A percentile compares a stretch with the other conserved stretches of the same genome.
Evolutionary conservation across 2,888 invertebrate species (phyloP).

Genomic region (Hoplodrina blanda): DNA sequence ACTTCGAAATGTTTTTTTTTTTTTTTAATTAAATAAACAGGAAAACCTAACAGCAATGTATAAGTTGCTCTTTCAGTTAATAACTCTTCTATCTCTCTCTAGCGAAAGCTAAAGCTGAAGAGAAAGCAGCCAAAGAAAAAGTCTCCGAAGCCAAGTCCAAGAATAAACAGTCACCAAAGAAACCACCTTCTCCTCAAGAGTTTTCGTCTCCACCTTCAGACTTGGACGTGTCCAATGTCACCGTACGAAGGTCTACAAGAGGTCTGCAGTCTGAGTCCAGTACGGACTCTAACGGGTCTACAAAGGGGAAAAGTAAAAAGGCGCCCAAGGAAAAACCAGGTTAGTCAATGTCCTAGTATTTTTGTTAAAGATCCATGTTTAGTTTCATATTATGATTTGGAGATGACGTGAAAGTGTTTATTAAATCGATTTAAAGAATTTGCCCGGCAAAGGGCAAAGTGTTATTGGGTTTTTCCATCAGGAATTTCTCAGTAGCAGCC

Average conservation of each 20-base stretch:
- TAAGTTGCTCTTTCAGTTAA: too few relatives aligned
- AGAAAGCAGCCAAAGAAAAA: slow-evolving; percentile 32
- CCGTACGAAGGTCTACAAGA: slow-evolving; percentile 73
- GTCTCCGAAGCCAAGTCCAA: slow-evolving; percentile 62
- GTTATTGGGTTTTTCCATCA: too few relatives aligned
- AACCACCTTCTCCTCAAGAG: slow-evolving; percentile 32
- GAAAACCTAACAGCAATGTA: too few relatives aligned
- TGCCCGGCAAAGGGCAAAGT: too few relatives aligned
- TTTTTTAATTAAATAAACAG: too few relatives aligned
- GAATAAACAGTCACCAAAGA: slow-evolving; percentile 51
- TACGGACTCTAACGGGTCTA: slow-evolving; percentile 69
- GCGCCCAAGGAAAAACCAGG: slow-evolving; percentile 58
- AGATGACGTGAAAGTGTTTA: too few relatives aligned
- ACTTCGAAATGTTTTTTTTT: too few relatives aligned
- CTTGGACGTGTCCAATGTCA: slow-evolving; percentile 79
- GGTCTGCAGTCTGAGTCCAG: slow-evolving; percentile 72
- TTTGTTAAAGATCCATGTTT: too few relatives aligned
- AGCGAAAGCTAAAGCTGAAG: slow-evolving; percentile 69
- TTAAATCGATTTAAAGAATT: too few relatives aligned
- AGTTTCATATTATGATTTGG: too few relatives aligned
- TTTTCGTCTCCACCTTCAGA: slow-evolving; percentile 67
- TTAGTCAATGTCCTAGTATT: slow-evolving; percentile 34
- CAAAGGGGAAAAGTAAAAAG: slow-evolving; percentile 66
- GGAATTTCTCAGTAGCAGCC: too few relatives aligned
- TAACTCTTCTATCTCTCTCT: slow-evolving; percentile 34